Conservation (phyloP, 2,797 vertebrate species). For the Lepilemur ruficaudatus region DNA sequence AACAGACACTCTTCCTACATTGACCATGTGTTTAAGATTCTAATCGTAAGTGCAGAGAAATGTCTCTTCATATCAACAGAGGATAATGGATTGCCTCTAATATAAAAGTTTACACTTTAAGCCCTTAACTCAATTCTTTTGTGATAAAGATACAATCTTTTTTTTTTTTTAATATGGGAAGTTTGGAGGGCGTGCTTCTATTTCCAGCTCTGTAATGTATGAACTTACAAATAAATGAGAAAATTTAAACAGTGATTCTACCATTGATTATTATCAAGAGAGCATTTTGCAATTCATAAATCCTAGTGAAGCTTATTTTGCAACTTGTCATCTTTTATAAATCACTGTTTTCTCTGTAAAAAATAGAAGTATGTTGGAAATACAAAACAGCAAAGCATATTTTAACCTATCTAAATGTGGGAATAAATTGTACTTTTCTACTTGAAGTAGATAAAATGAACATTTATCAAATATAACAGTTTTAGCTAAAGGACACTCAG, state of each 20-base stretch:
- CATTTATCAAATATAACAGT: conserved; percentile 41
- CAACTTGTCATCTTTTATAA: conserved; percentile 70
- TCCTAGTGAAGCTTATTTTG: conserved; percentile 55
- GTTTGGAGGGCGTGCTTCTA: background rate
- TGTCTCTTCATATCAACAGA: background rate
- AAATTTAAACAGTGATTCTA: conserved; percentile 57
- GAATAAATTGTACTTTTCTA: conserved; percentile 52
- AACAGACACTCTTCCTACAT: background rate
- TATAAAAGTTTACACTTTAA: conserved; percentile 13
- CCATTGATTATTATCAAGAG: conserved; percentile 60
- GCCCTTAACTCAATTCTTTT: background rate
- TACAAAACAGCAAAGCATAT: conserved; percentile 34
- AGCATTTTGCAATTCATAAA: conserved; percentile 67
- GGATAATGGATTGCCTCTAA: background rate
- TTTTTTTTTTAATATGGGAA: background rate
- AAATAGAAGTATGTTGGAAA: conserved; percentile 53
- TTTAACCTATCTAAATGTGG: conserved; percentile 54
- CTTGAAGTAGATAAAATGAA: conserved; percentile 57
- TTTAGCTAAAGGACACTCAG: conserved; percentile 40
- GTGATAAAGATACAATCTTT: conserved; percentile 21
- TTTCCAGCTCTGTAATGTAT: conserved; percentile 31
- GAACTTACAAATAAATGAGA: conserved; percentile 65
- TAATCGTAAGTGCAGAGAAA: background rate
- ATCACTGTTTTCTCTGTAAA: conserved; percentile 55
- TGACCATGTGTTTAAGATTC: background rate